These are phyloP conservation scores for Hymenopus coronatus DNA, from an alignment of 2,888 invertebrate genomes.

Conservation along the genomic window DNA sequence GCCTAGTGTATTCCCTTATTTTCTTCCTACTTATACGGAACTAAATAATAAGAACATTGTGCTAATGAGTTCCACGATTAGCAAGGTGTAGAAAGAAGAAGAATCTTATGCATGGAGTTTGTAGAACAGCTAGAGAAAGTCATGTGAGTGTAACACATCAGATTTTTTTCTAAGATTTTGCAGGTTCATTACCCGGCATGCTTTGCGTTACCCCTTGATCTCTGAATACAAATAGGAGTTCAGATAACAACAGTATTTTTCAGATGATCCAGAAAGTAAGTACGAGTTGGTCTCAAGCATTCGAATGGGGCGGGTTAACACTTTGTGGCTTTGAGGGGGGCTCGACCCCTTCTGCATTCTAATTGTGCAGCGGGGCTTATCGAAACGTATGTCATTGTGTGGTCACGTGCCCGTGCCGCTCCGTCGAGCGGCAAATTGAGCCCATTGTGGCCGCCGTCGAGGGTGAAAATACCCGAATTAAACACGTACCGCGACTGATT, in stretches of 20 bases:
- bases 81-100: too few relatives aligned
- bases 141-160: too few relatives aligned
- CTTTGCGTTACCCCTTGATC: neutral
- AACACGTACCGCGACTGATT: neutral
- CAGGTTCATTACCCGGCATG: too few relatives aligned
- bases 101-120: too few relatives aligned
- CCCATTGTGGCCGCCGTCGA: neutral
- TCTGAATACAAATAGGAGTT: neutral
- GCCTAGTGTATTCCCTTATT: too few relatives aligned
- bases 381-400: neutral
- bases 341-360: neutral
- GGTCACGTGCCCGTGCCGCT: neutral
- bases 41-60: too few relatives aligned
- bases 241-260: neutral
- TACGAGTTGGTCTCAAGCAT: neutral
- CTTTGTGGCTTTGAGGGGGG: neutral
- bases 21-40: too few relatives aligned
- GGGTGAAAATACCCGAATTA: neutral
- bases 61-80: too few relatives aligned
- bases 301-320: neutral
- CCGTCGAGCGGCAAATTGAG: constrained; percentile 13
- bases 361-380: neutral
- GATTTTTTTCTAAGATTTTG: too few relatives aligned
- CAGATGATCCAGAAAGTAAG: neutral
- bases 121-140: too few relatives aligned